A percentile compares a stretch with the other conserved stretches of the same genome.
Evolutionary conservation across 1,140 invertebrate species (phyloP).

Genomic region (Leptinotarsa lineolata): DNA sequence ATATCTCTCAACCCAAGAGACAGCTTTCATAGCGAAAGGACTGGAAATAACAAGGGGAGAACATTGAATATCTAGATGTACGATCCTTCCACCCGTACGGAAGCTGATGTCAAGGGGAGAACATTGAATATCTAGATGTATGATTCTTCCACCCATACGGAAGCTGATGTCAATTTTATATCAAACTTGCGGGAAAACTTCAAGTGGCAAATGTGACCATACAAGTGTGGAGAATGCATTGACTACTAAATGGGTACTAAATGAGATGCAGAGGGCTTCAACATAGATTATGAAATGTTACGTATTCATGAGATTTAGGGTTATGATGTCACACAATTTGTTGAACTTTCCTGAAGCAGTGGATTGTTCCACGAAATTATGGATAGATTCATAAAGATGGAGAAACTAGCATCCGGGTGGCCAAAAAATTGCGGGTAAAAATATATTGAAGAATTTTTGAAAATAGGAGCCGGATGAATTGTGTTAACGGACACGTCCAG

Average conservation of each 20-base stretch:
- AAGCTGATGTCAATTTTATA: constrained; percentile 52
- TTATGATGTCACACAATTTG: constrained; percentile 44
- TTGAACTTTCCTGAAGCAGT: background rate
- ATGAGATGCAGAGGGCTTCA: constrained; percentile 52
- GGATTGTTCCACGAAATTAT: constrained; percentile 50
- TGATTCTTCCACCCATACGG: constrained; percentile 53
- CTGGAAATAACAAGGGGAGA: no score
- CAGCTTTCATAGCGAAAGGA: constrained; percentile 50
- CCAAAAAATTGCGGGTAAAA: constrained; percentile 43
- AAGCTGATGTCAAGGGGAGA: constrained; percentile 53
- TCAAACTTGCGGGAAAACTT: constrained; percentile 39
- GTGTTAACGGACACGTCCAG: constrained; percentile 10
- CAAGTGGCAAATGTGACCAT: constrained; percentile 42
- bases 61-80: constrained; percentile 54
- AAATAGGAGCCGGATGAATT: constrained; percentile 44
- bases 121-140: constrained; percentile 54
- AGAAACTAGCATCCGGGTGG: constrained; percentile 36
- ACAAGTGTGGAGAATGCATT: constrained; percentile 46
- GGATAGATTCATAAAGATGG: constrained; percentile 28
- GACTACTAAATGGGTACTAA: constrained; percentile 52
- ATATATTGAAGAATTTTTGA: constrained; percentile 52
- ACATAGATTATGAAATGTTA: constrained; percentile 43
- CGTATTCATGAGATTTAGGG: constrained; percentile 55
- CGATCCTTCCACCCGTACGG: constrained; percentile 53
- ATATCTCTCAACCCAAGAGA: background rate